phyloP scores from a whole-genome alignment of 2,113 vertebrate species.

The Microcebus griseorufus region DNA sequence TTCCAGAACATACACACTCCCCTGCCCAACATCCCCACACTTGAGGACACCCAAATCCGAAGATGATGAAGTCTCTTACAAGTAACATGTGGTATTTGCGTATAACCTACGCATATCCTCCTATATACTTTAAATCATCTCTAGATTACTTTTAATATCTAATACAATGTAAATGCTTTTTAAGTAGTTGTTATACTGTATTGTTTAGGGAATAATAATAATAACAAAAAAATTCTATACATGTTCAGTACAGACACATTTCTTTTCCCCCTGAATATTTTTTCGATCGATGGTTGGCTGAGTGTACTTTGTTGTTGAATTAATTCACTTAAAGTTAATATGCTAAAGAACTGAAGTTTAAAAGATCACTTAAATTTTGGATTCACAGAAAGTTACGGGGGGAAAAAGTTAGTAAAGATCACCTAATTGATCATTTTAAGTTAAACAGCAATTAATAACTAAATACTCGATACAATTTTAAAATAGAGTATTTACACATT shows the following conservation, averaged over 20 bases:
- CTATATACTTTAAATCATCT: background rate
- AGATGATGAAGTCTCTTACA: background rate
- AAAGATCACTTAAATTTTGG: background rate
- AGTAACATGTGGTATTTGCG: background rate
- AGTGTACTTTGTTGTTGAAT: conserved; percentile 40
- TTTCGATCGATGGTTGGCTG: background rate
- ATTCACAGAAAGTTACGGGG: too few relatives aligned
- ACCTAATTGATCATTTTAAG: conserved; percentile 23
- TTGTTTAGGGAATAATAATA: background rate
- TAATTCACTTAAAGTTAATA: conserved; percentile 55
- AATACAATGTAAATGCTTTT: background rate
- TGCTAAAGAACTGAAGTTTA: conserved; percentile 29
- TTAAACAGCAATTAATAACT: conserved; percentile 32
- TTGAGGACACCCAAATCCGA: background rate
- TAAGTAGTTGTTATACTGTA: background rate
- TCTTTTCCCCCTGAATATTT: background rate
- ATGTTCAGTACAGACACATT: background rate
- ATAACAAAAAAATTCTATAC: background rate
- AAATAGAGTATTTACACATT: conserved; percentile 7
- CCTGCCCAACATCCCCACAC: background rate
- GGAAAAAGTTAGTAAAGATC: background rate
- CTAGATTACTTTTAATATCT: background rate
- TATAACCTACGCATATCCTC: background rate
- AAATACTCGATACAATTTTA: conserved; percentile 23
- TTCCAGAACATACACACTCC: background rate